Conservation (phyloP, 2,797 vertebrate genomes). For the Pangasius djambal region DNA sequence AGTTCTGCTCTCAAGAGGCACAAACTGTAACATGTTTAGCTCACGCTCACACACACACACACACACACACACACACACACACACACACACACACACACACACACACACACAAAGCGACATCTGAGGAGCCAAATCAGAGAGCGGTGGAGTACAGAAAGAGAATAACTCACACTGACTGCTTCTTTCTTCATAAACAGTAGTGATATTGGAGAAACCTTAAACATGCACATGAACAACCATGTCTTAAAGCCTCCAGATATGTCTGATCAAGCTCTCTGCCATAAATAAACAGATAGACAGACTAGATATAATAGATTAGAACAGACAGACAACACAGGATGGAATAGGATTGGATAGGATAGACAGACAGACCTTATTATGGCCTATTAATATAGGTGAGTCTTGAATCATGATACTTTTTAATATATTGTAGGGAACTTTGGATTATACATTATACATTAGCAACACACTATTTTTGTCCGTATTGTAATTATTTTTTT, state of each 20-base stretch:
- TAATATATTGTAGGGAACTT: not conserved
- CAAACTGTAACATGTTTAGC: conserved; percentile 31
- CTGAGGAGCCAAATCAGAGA: not conserved
- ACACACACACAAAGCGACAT: conserved; percentile 10
- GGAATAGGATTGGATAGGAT: not conserved
- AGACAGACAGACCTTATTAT: not conserved
- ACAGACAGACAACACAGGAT: not conserved
- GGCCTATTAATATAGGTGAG: not conserved
- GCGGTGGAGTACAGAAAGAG: not conserved
- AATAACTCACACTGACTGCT: not conserved
- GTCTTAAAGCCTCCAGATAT: not conserved
- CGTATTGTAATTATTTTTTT: not conserved
- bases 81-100: not conserved
- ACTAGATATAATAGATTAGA: too few relatives aligned
- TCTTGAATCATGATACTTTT: not conserved
- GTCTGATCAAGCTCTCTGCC: not conserved
- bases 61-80: conserved; percentile 7
- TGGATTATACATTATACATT: not conserved
- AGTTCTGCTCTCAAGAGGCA: conserved; percentile 28
- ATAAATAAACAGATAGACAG: not conserved
- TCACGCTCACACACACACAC: not conserved
- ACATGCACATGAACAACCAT: not conserved
- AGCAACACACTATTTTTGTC: not conserved
- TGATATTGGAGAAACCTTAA: not conserved
- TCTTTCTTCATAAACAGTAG: not conserved